Conservation (phyloP, 92 coral and sea anemone genomes). For the Epizoanthus illoricatus region DNA sequence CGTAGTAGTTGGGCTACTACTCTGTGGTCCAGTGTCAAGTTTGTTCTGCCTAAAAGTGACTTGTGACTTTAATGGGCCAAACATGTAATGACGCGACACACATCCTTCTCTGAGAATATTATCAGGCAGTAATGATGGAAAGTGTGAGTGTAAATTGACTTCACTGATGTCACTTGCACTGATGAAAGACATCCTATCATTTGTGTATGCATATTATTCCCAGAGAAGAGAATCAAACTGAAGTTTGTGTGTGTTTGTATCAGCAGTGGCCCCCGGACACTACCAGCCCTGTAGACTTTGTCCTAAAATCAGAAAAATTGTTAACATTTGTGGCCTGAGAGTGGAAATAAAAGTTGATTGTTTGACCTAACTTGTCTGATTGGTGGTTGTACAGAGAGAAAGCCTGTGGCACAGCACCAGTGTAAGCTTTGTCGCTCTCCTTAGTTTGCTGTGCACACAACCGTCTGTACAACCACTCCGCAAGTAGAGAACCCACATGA, state of each 20-base stretch:
- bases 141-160: no score
- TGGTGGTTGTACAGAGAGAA: conserved; percentile 94
- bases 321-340: conserved; percentile 10
- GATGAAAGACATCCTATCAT: no score
- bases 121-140: no score
- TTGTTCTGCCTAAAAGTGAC: no score
- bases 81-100: no score
- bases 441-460: conserved; percentile 41
- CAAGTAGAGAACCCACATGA: neutral
- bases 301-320: neutral
- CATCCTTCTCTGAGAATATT: no score
- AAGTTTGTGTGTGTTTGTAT: neutral
- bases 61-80: no score
- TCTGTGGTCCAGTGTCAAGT: no score
- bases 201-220: neutral
- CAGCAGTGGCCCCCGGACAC: neutral
- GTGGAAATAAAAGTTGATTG: conserved; percentile 23
- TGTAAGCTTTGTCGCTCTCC: conserved; percentile 46
- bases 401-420: conserved; percentile 37
- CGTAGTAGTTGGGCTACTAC: no score
- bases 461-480: conserved; percentile 71
- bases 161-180: no score
- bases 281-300: neutral
- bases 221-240: neutral
- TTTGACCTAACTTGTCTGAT: conserved; percentile 27